Conservation (phyloP, 2,888 invertebrate genomes). For the Apoda limacodes region DNA sequence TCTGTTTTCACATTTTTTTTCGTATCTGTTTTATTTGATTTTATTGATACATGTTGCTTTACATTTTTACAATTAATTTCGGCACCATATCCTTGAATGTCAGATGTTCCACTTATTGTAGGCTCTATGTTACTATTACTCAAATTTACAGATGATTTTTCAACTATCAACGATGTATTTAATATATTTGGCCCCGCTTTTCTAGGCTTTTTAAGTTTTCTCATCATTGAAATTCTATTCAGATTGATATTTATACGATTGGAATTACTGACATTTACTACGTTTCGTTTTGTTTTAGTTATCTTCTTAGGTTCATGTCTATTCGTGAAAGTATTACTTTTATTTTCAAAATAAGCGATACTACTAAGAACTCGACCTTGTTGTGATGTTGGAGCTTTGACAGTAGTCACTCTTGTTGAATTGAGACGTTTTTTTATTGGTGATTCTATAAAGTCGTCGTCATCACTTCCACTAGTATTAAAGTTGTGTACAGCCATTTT, state of each 20-base stretch:
- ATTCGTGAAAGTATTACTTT: slow-evolving; percentile 15
- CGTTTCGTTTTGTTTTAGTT: slow-evolving; percentile 14
- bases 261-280: too few species aligned
- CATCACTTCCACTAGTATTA: slow-evolving; percentile 50
- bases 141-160: too few species aligned
- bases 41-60: too few species aligned
- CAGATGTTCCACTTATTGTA: slow-evolving; percentile 10
- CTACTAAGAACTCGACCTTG: too few species aligned
- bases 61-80: slow-evolving; percentile 11
- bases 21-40: slow-evolving; percentile 10
- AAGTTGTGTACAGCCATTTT: too few species aligned
- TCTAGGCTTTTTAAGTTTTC: slow-evolving; percentile 49
- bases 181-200: slow-evolving; percentile 26
- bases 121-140: too few species aligned
- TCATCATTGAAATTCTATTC: too few species aligned
- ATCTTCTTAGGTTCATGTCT: slow-evolving; percentile 7
- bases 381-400: too few species aligned
- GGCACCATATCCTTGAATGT: slow-evolving; percentile 23
- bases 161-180: slow-evolving; percentile 33
- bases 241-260: too few species aligned
- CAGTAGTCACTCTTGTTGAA: slow-evolving; percentile 6
- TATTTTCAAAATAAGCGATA: too few species aligned
- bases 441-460: slow-evolving; percentile 35
- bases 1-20: slow-evolving; percentile 11
- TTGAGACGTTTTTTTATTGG: slow-evolving; percentile 8